A percentile compares a stretch with the other conserved stretches of the same genome.
Evolutionary conservation across 2,888 invertebrate genomes (phyloP).

Genomic region (Aphrophora alni): DNA sequence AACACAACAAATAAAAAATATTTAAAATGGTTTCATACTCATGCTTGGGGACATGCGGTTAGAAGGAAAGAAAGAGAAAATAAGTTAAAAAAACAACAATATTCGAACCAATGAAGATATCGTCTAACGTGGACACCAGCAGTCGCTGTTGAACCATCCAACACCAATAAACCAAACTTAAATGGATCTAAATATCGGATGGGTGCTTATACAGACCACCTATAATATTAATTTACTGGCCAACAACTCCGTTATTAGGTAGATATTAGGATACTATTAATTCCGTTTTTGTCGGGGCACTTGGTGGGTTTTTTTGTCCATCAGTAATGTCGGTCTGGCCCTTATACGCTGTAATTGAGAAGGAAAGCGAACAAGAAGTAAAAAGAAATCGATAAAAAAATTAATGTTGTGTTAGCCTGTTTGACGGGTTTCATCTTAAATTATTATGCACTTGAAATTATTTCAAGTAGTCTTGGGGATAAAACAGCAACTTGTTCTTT

Average conservation of each 20-base stretch:
- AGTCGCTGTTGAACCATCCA: neutral
- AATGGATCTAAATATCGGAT: neutral
- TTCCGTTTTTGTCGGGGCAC: neutral
- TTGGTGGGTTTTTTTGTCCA: neutral
- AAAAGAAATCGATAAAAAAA: constrained; percentile 1
- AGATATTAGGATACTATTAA: constrained; percentile 9
- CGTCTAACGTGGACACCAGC: too few relatives aligned
- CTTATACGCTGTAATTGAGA: neutral
- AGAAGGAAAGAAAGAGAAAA: too few relatives aligned
- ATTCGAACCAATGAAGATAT: too few relatives aligned
- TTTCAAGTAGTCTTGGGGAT: neutral
- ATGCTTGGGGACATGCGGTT: too few relatives aligned
- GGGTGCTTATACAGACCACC: neutral
- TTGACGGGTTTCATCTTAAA: neutral
- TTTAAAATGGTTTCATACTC: too few relatives aligned
- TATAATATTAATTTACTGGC: neutral
- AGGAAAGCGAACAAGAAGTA: neutral
- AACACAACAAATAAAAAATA: too few relatives aligned
- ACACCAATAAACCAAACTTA: neutral
- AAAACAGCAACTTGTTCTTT: neutral
- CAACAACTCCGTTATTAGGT: neutral
- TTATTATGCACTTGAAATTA: constrained; percentile 6
- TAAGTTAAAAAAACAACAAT: too few relatives aligned
- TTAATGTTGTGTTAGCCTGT: neutral
- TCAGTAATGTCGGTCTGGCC: neutral